Base-by-base conservation (phyloP, 1,140 invertebrate species). In the Drosophila seguyi region DNA sequence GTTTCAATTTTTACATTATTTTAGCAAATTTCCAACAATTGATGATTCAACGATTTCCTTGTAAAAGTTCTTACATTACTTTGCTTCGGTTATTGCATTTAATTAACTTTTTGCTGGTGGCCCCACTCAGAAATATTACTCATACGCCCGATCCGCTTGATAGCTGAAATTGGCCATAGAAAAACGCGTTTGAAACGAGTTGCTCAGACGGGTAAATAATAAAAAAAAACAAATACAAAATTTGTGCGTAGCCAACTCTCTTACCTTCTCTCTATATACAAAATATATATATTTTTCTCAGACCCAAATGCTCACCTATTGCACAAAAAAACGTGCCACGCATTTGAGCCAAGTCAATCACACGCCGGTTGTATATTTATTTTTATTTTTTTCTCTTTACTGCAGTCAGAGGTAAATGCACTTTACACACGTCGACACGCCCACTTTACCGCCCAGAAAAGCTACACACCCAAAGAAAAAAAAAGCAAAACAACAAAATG, bases 361-460 rank as follows among this genome's bases (percentile, higher is more conserved):
- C 72, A 79, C 62, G 60, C 48, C 39, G 60, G 62, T 48, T 59
- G 53, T 75, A 59, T 39, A 22, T 56, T 69, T 66, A 50, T 69
- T 31, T 25, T 61, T 61, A 44, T 5, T 34, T 53, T 25, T 25
- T 41, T 42, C 20, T 22, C 25, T 76, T 68, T 59, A 65, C 63
- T 86, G 82, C 82, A 87, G 63, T 80, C 56, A 57, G 82, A 87
- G 84, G 84, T 87, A 87, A 87, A 87, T 87, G 84, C 84, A 87
- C 84, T 87, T 77, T 74, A 52, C 62, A 59, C 48, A 61, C 59
- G 50, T 14, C 60, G 22, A 22, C 47, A 41, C 61, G 36, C 71
- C 44, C 25, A 56, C 25, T 50, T 42, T 25, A 22, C 48, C 48
- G 56, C 57, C 63, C 68, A 75, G 39, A 65, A 75, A 34, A 50